Evolutionary conservation across 2,113 vertebrate species (phyloP).

Genomic region (Onychorhynchus coronatus): DNA sequence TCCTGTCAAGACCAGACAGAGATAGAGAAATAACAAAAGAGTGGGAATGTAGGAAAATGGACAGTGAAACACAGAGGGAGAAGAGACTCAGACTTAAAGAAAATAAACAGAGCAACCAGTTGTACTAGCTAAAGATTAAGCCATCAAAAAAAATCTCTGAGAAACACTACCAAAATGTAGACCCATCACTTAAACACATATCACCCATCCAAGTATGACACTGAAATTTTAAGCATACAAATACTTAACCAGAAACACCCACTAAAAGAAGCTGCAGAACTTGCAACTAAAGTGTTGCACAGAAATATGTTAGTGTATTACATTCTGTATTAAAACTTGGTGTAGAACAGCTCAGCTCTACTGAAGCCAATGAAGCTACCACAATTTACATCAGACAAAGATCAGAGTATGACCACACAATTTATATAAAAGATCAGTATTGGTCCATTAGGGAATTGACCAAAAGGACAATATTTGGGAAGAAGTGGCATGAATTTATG

Average conservation of each 20-base stretch:
- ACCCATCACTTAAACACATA: background rate
- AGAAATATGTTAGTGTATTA: background rate
- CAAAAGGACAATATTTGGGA: background rate
- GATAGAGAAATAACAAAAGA: background rate
- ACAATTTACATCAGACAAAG: background rate
- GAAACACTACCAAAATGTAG: background rate
- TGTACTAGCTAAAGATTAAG: background rate
- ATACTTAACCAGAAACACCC: background rate
- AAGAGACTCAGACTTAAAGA: background rate
- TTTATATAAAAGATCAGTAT: background rate
- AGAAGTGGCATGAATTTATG: background rate
- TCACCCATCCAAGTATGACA: background rate
- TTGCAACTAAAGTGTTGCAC: background rate
- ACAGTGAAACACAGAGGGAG: background rate
- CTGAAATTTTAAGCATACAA: background rate
- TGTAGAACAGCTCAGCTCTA: background rate
- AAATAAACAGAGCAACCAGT: background rate
- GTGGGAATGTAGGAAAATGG: background rate
- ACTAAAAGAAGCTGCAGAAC: background rate
- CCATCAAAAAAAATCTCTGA: background rate
- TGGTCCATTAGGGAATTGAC: background rate
- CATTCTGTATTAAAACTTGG: background rate
- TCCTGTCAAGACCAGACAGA: background rate
- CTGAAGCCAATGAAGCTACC: background rate
- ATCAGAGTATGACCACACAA: background rate